phyloP scores from a whole-genome alignment of 2,113 vertebrate species.

The Hippocampus abdominalis region DNA sequence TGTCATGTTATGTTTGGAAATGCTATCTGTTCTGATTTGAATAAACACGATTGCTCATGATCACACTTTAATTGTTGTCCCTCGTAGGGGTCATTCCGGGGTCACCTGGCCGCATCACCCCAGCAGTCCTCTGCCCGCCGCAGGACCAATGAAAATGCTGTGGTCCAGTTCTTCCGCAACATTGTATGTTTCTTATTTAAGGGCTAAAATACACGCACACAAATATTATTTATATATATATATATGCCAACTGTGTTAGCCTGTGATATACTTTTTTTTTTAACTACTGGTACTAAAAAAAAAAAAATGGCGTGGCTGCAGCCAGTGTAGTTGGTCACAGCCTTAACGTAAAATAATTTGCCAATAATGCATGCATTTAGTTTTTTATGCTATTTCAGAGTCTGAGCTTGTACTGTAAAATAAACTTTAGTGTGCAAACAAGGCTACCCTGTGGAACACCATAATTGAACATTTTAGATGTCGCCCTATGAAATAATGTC shows the following conservation, averaged over 20 bases:
- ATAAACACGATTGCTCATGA: background rate
- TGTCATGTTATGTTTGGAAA: background rate
- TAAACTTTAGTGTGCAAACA: background rate
- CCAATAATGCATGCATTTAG: too few relatives aligned
- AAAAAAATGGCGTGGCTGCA: too few relatives aligned
- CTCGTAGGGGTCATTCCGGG: constrained; percentile 72
- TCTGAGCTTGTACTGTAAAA: background rate
- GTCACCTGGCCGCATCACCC: constrained; percentile 78
- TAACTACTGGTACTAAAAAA: too few relatives aligned
- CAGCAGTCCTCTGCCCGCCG: constrained; percentile 83
- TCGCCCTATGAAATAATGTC: too few relatives aligned
- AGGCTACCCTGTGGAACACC: background rate
- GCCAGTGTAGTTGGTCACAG: too few relatives aligned
- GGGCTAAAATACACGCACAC: background rate
- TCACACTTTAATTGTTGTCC: constrained; percentile 6
- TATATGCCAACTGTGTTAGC: too few relatives aligned
- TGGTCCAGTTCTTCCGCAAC: constrained; percentile 97
- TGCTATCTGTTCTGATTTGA: background rate
- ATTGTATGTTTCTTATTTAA: constrained; percentile 78
- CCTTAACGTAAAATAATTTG: too few relatives aligned
- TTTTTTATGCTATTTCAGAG: background rate
- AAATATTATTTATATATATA: too few relatives aligned
- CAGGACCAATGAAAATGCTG: constrained; percentile 85
- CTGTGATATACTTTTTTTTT: too few relatives aligned
- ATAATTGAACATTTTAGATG: background rate